Evolutionary conservation across 2,113 vertebrate genomes (phyloP).

Genomic region (Takifugu bimaculatus): DNA sequence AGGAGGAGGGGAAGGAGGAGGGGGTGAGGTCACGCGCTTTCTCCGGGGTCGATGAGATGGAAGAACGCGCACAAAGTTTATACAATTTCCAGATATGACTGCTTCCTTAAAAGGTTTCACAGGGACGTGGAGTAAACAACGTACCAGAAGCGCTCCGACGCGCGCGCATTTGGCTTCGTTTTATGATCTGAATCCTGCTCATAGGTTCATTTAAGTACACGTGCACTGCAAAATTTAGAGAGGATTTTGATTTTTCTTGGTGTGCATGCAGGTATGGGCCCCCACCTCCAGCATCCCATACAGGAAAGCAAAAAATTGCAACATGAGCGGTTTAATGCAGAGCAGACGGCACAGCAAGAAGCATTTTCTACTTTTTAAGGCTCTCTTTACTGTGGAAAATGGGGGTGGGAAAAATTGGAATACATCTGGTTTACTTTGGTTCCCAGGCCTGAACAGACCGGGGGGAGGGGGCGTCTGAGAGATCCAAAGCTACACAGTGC

Average conservation of each 20-base stretch:
- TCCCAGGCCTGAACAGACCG: conserved; percentile 38
- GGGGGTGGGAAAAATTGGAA: conserved; percentile 13
- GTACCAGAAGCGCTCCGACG: too few species aligned
- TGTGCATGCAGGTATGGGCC: background rate
- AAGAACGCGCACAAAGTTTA: conserved; percentile 41
- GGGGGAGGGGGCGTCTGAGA: background rate
- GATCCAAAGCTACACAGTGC: conserved; percentile 51
- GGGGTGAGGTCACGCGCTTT: conserved; percentile 33
- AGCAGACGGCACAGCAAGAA: conserved; percentile 32
- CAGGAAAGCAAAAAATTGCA: background rate
- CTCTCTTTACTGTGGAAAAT: conserved; percentile 22
- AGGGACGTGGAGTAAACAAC: conserved; percentile 4
- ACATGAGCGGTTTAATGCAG: conserved; percentile 23
- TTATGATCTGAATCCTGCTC: too few species aligned
- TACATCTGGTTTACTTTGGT: conserved; percentile 55
- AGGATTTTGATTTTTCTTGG: background rate
- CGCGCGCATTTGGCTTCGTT: too few species aligned
- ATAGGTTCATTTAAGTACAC: background rate
- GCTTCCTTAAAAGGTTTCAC: conserved; percentile 51
- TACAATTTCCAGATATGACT: conserved; percentile 14
- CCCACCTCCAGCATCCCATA: background rate
- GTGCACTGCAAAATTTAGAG: background rate
- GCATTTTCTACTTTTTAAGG: conserved; percentile 18
- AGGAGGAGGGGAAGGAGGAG: conserved; percentile 10
- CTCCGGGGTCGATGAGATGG: background rate